A percentile compares a stretch with the other conserved stretches of the same genome.
phyloP scores from a whole-genome alignment of 23 tunicate genomes.

The Ciona savignyi region DNA sequence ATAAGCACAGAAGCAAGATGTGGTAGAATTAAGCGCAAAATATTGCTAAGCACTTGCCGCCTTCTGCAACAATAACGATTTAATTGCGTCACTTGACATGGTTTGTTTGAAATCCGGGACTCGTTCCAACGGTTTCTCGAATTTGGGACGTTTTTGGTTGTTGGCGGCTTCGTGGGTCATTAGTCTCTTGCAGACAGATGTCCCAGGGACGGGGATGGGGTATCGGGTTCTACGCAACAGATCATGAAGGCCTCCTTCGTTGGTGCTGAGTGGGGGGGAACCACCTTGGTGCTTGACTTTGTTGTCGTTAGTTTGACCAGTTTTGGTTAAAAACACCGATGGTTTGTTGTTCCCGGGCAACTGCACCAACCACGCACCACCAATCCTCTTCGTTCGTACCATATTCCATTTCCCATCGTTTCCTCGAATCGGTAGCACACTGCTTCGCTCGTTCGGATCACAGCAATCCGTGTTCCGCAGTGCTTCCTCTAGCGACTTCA shows the following conservation, averaged over 20 bases:
- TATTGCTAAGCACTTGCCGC: background rate
- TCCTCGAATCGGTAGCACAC: conserved; percentile 55
- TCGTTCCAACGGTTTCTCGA: background rate
- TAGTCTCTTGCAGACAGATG: background rate
- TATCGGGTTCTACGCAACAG: background rate
- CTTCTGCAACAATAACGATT: background rate
- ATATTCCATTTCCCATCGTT: conserved; percentile 75
- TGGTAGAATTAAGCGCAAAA: too few species aligned
- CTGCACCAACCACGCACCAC: conserved; percentile 79
- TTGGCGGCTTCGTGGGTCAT: background rate
- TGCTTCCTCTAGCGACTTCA: conserved; percentile 65
- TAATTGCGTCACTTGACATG: background rate
- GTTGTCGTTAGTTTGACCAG: background rate
- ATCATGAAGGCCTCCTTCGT: background rate
- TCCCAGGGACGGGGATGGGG: background rate
- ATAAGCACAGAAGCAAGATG: too few species aligned
- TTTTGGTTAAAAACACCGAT: conserved; percentile 40
- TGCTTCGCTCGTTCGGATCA: conserved; percentile 54
- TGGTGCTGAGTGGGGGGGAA: background rate
- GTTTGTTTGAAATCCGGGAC: background rate
- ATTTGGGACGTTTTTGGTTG: background rate
- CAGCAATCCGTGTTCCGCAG: conserved; percentile 70
- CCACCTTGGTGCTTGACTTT: background rate
- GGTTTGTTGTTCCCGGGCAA: conserved; percentile 51
- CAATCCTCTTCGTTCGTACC: conserved; percentile 65